phyloP scores from a whole-genome alignment of 2,113 vertebrate genomes.

The Tragelaphus strepsiceros region DNA sequence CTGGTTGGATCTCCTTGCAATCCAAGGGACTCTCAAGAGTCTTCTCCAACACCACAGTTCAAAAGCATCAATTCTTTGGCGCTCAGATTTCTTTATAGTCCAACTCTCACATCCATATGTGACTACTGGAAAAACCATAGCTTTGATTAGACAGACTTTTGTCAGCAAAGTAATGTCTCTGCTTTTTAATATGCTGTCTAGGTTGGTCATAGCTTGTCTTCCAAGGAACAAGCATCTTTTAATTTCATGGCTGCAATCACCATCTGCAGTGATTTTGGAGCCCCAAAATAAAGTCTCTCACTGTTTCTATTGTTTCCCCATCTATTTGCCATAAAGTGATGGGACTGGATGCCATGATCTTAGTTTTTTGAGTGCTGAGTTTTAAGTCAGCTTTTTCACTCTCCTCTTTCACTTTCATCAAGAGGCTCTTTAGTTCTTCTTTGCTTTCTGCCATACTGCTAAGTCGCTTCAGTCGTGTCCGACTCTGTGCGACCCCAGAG shows the following conservation, averaged over 20 bases:
- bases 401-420: not conserved
- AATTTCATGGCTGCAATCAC: not conserved
- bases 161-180: not conserved
- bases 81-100: not conserved
- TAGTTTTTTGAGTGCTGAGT: not conserved
- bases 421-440: not conserved
- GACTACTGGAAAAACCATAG: not conserved
- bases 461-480: too few relatives aligned
- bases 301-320: not conserved
- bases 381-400: not conserved
- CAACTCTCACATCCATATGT: not conserved
- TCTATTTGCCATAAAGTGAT: not conserved
- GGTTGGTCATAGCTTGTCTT: not conserved
- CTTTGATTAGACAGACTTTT: not conserved
- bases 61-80: not conserved
- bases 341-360: not conserved
- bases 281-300: not conserved
- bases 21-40: not conserved
- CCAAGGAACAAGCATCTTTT: not conserved
- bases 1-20: not conserved
- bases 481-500: too few relatives aligned
- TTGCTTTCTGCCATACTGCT: not conserved
- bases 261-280: not conserved
- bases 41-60: not conserved
- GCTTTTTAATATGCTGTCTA: not conserved